Evolutionary conservation across 2,888 invertebrate species (phyloP), one percentile per base, ranked within the genome.

Genomic region (Xestia xanthographa): DNA sequence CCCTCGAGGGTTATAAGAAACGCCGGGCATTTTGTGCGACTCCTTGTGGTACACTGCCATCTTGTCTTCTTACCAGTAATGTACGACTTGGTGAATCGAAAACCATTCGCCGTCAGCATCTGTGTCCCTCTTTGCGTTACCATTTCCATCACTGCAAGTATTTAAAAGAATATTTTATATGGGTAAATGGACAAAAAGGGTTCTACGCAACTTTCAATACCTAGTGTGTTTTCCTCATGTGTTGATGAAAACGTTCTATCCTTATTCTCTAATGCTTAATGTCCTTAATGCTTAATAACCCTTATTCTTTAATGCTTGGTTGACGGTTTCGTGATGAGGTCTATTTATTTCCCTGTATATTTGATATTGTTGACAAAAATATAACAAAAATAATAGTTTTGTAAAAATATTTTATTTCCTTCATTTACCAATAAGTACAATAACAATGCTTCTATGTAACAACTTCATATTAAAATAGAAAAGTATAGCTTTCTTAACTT

Each of bases 71-170:
- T 84, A 22, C 90, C 92, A 72, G 89, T 91, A 6, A 70, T 50
- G 60, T 91, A 91, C 14, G 92, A 91, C 80, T 90, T 92, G n/a
- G 93, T 91, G 84, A 94, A 94, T 29, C 92, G 87, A 73, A 89
- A 88, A 0, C 93, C 93, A 6, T 90, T 89, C 0, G 91, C 91
- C 50, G 87, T 76, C 79, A 94, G 79, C 92, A 93, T 92, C 66
- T 89, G 90, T 11, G 92, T 93, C 12, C 93, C 94, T 69, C 92
- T 89, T 89, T 6, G 81, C 0, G 93, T 92, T 56, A 82, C 85
- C 66, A 92, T 84, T 70, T 89, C 87, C 72, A 79, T 79, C 67
- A 92, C 93, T 93, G 86, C 66, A 93, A 92, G 75, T 58, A 41
- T 41, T 9, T 41, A 41, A 41, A 2, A 41, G 1, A 9, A 5